phyloP scores from a whole-genome alignment of 2,113 vertebrate species.

The Rhinopomastus cyanomelas region DNA sequence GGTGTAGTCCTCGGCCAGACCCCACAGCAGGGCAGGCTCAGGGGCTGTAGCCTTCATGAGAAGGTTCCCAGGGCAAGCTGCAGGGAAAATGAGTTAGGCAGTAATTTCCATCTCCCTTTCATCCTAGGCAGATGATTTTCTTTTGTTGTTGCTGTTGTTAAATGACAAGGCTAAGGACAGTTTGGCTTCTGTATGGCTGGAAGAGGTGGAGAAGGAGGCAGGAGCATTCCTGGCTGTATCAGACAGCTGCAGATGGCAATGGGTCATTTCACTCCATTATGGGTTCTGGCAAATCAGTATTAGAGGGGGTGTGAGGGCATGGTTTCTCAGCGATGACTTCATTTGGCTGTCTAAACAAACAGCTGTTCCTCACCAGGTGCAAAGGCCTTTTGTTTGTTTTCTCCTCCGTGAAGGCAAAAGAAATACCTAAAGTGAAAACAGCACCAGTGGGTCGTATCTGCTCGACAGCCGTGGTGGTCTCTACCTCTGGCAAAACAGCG shows the following conservation, averaged over 20 bases:
- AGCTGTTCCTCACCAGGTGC: constrained; percentile 49
- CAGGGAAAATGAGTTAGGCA: background rate
- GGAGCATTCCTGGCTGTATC: constrained; percentile 26
- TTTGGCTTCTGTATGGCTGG: background rate
- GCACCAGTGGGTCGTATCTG: background rate
- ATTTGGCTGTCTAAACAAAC: constrained; percentile 62
- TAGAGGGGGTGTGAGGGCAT: constrained; percentile 44
- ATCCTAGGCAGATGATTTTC: background rate
- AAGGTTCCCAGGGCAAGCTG: background rate
- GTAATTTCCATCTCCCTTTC: background rate
- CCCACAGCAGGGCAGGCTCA: background rate
- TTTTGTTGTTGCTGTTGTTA: background rate
- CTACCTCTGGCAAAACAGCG: background rate
- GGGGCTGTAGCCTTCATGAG: background rate
- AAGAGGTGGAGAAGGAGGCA: background rate
- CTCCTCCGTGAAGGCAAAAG: background rate
- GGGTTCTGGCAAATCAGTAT: constrained; percentile 45
- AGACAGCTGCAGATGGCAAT: constrained; percentile 39
- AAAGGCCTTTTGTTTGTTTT: constrained; percentile 34
- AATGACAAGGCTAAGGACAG: background rate
- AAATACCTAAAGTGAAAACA: constrained; percentile 35
- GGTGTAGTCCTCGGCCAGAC: background rate
- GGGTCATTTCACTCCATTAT: constrained; percentile 65
- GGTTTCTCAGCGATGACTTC: constrained; percentile 47
- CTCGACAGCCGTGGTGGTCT: background rate